Percentiles rank a stretch among this genome's conserved stretches.
phyloP scores from a whole-genome alignment of 2,888 invertebrate genomes.

The Barypeithes pellucidus region DNA sequence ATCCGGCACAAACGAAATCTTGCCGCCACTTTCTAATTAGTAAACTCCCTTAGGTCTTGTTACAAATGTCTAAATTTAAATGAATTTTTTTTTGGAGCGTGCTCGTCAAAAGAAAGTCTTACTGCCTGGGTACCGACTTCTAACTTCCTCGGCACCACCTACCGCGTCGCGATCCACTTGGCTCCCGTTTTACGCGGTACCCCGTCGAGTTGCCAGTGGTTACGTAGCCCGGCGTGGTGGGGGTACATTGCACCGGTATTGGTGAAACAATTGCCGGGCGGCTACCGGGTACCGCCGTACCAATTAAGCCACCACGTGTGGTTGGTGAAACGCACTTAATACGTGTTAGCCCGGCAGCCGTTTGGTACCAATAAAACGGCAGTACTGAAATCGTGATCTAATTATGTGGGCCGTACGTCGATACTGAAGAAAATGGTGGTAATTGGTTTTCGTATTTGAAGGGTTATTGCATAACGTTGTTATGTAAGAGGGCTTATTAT shows the following conservation, averaged over 20 bases:
- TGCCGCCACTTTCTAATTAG: too few species aligned
- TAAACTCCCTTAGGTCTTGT: too few species aligned
- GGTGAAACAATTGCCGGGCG: constrained; percentile 51
- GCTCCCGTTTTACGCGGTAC: constrained; percentile 53
- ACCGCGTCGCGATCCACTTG: constrained; percentile 5
- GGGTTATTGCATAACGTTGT: too few species aligned
- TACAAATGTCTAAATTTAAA: too few species aligned
- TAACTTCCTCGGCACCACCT: constrained; percentile 10
- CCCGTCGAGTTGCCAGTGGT: constrained; percentile 60
- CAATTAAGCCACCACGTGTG: constrained; percentile 51
- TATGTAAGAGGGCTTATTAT: too few species aligned
- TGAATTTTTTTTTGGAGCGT: too few species aligned
- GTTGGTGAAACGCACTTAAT: constrained; percentile 43
- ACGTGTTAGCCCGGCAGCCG: constrained; percentile 45
- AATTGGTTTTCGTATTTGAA: not conserved
- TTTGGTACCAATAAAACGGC: constrained; percentile 49
- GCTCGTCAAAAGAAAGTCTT: too few species aligned
- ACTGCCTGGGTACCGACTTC: not conserved
- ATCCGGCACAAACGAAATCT: too few species aligned
- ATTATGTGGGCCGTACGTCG: constrained; percentile 45
- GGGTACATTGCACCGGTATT: constrained; percentile 42
- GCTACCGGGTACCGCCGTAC: constrained; percentile 53
- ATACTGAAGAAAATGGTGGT: constrained; percentile 24
- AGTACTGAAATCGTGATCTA: constrained; percentile 43
- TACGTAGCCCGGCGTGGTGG: constrained; percentile 47